A percentile compares a stretch with the other conserved stretches of the same genome.
These are phyloP conservation scores for Psilanteris sp. DNA, from an alignment of 1,140 invertebrate species.

Conservation along the genomic window DNA sequence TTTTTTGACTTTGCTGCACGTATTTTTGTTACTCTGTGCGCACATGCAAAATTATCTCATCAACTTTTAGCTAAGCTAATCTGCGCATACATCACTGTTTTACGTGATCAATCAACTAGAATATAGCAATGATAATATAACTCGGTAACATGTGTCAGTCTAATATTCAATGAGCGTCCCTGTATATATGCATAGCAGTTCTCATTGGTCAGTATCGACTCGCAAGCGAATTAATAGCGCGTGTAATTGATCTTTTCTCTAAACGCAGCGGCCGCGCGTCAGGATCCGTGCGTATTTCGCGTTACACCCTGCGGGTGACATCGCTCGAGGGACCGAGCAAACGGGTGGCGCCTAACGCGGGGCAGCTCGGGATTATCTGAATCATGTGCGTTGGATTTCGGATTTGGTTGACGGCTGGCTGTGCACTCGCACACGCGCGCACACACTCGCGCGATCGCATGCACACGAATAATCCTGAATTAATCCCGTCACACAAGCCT, in stretches of 20 bases:
- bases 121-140: constrained; percentile 16
- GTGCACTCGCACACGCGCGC: constrained; percentile 58
- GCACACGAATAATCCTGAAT: constrained; percentile 46
- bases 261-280: constrained; percentile 27
- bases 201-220: constrained; percentile 20
- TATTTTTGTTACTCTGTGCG: no score
- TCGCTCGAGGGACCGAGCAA: constrained; percentile 22
- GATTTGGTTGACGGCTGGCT: constrained; percentile 71
- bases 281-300: constrained; percentile 53
- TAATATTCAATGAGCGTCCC: constrained; percentile 35
- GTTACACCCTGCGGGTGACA: constrained; percentile 67
- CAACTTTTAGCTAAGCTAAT: no score
- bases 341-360: constrained; percentile 42
- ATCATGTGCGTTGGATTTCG: constrained; percentile 78
- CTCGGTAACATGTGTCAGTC: constrained; percentile 37
- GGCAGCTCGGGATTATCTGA: constrained; percentile 74
- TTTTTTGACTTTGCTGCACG: no score
- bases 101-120: constrained; percentile 19
- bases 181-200: constrained; percentile 8
- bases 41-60: no score
- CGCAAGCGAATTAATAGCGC: constrained; percentile 48
- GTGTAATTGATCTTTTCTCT: constrained; percentile 61
- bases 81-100: constrained; percentile 3
- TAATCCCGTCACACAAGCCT: constrained; percentile 40
- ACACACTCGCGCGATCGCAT: no score